Percentiles rank a stretch among this genome's conserved stretches.
Conservation (phyloP, 2,888 invertebrate genomes). For the Drosophila pullipes region DNA sequence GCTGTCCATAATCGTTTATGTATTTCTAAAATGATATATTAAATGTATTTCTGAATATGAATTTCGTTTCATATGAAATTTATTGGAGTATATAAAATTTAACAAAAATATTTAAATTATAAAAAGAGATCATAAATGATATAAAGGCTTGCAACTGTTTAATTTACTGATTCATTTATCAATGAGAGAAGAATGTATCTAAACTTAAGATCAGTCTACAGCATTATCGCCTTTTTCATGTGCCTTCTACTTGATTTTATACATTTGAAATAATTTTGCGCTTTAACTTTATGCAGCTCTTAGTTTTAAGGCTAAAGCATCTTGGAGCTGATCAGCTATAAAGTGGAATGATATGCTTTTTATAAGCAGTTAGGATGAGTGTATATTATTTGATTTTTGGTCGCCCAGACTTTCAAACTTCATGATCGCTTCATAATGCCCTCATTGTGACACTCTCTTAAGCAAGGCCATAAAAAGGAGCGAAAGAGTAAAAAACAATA, state of each 20-base stretch:
- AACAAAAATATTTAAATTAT: neutral
- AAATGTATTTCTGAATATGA: neutral
- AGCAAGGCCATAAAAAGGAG: constrained; percentile 61
- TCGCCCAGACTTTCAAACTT: constrained; percentile 26
- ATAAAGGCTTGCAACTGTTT: neutral
- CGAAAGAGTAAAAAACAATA: constrained; percentile 23
- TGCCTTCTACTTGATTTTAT: neutral
- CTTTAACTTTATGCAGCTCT: neutral
- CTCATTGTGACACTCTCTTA: no score
- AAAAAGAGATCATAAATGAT: neutral
- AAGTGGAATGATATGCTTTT: constrained; percentile 11
- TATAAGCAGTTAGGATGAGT: constrained; percentile 16
- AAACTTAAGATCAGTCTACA: neutral
- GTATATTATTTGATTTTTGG: constrained; percentile 5
- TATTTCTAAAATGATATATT: neutral
- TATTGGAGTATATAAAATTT: neutral
- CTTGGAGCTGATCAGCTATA: constrained; percentile 3
- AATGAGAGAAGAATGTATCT: no score
- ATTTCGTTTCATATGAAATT: neutral
- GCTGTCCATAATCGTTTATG: neutral
- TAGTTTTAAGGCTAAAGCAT: neutral
- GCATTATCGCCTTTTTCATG: neutral
- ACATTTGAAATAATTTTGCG: neutral
- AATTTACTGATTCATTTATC: neutral
- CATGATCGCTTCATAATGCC: constrained; percentile 9